phyloP scores from a whole-genome alignment of 2,797 vertebrate genomes.

The Gymnothorax reevesii region DNA sequence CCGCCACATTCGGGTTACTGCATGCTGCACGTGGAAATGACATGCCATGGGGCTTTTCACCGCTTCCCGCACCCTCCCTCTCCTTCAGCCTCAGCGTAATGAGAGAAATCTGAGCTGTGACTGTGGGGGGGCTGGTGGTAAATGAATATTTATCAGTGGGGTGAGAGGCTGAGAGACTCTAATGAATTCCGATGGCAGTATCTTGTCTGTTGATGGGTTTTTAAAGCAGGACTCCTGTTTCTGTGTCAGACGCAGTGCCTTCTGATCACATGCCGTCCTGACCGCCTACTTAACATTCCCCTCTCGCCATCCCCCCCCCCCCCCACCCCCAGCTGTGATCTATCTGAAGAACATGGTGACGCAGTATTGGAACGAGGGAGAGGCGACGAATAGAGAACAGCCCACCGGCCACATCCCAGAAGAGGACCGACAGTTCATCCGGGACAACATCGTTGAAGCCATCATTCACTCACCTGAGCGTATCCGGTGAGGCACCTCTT shows the following conservation, averaged over 20 bases:
- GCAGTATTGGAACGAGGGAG: constrained; percentile 94
- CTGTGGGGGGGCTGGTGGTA: not conserved
- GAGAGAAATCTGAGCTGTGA: not conserved
- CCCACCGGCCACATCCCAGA: constrained; percentile 91
- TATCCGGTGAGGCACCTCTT: constrained; percentile 82
- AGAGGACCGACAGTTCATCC: constrained; percentile 92
- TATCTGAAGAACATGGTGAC: constrained; percentile 99
- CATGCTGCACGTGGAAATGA: not conserved
- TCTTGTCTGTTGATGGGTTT: not conserved
- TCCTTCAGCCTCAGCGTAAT: not conserved
- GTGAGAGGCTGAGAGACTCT: not conserved
- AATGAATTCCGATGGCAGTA: not conserved
- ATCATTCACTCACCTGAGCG: constrained; percentile 98
- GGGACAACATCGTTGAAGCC: constrained; percentile 97
- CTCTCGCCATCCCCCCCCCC: not conserved
- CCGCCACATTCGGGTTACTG: constrained; percentile 55
- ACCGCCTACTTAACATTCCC: not conserved
- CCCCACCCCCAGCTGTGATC: constrained; percentile 84
- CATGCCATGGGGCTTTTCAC: not conserved
- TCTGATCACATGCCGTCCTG: not conserved
- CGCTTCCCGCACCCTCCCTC: not conserved
- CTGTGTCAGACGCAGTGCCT: not conserved
- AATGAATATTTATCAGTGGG: not conserved
- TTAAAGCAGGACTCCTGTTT: constrained; percentile 4
- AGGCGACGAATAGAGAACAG: constrained; percentile 80